A percentile compares a stretch with the other conserved stretches of the same genome.
Conservation (phyloP, 2,888 invertebrate genomes). For the Cylloceria caligata region DNA sequence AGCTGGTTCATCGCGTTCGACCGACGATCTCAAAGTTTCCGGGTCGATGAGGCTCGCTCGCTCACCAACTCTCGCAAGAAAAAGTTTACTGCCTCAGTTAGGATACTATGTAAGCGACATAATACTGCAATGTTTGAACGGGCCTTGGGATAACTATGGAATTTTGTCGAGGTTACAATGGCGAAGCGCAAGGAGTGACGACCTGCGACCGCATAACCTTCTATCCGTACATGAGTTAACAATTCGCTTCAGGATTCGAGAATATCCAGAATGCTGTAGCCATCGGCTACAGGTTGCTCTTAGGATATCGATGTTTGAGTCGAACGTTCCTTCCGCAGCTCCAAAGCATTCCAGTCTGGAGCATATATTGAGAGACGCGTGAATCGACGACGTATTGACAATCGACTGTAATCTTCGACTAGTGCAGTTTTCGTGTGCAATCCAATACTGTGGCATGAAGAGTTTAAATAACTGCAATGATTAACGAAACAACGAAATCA, state of each 20-base stretch:
- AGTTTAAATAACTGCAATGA: too few species aligned
- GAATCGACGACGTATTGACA: not conserved
- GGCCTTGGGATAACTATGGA: conserved; percentile 1
- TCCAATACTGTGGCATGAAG: too few species aligned
- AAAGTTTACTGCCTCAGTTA: not conserved
- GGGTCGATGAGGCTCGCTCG: not conserved
- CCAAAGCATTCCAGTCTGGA: conserved; percentile 30
- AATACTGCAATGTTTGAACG: not conserved
- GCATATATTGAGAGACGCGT: not conserved
- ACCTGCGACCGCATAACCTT: not conserved
- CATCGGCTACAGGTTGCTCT: conserved; percentile 62
- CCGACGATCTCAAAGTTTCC: not conserved
- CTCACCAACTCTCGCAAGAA: not conserved
- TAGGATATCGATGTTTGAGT: conserved; percentile 47
- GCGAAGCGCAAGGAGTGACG: not conserved
- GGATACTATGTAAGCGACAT: not conserved
- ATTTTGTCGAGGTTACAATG: conserved; percentile 37
- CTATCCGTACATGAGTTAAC: conserved; percentile 50
- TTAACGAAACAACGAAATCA: too few species aligned
- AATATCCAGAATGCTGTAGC: conserved; percentile 28
- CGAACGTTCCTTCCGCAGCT: conserved; percentile 22
- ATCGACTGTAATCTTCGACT: not conserved
- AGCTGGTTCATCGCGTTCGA: conserved; percentile 1
- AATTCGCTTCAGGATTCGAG: conserved; percentile 31
- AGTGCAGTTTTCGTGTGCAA: too few species aligned